Conservation (phyloP, 2,113 vertebrate species). For the Prunella fulvescens region DNA sequence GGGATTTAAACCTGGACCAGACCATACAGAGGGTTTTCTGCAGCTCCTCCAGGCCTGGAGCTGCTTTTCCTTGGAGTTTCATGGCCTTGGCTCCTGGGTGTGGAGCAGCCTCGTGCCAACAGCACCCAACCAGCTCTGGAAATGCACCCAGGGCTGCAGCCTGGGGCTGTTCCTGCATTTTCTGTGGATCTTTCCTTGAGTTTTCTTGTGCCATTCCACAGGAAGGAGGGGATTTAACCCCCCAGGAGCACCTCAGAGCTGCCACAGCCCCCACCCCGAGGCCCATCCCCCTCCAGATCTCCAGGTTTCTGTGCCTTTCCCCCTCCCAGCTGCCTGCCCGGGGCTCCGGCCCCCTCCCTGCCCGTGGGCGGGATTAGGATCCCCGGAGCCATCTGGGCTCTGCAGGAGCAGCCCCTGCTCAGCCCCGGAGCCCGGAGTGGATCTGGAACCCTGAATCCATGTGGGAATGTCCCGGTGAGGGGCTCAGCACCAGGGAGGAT, state of each 20-base stretch:
- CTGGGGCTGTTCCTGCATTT: accelerated
- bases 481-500: neutral
- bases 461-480: accelerated
- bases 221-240: neutral
- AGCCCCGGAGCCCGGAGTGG: neutral
- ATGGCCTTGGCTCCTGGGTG: accelerated
- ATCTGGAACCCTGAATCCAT: neutral
- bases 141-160: accelerated
- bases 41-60: neutral
- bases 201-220: neutral
- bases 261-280: neutral
- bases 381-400: neutral
- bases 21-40: accelerated
- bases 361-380: neutral
- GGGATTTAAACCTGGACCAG: neutral
- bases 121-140: accelerated
- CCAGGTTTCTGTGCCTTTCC: accelerated
- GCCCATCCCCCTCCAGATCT: accelerated
- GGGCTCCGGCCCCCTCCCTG: neutral
- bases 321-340: accelerated
- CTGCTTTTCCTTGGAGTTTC: accelerated
- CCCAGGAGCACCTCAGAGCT: neutral
- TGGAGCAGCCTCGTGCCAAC: accelerated
- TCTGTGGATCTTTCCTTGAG: neutral
- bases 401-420: neutral